These are phyloP conservation scores for Xenops minutus DNA, from an alignment of 2,797 vertebrate genomes.

Conservation along the genomic window DNA sequence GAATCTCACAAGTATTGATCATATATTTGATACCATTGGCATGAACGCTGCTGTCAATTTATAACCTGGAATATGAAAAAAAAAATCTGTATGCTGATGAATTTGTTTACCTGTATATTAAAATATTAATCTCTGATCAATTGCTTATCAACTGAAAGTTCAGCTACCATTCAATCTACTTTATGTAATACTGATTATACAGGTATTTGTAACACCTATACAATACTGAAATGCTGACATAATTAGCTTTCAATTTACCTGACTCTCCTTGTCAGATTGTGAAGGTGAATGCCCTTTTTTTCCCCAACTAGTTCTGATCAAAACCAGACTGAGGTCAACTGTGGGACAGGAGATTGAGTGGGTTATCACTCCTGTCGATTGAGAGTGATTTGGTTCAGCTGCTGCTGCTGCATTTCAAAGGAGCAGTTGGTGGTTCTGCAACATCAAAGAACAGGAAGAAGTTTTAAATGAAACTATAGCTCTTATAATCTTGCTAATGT, in stretches of 20 bases:
- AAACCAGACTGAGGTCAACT: conserved; percentile 53
- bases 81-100: background rate
- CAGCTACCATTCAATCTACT: background rate
- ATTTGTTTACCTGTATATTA: background rate
- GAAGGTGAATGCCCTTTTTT: conserved; percentile 51
- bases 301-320: conserved; percentile 43
- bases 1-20: conserved; percentile 8
- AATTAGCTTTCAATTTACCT: conserved; percentile 43
- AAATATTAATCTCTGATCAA: conserved; percentile 26
- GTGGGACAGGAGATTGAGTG: conserved; percentile 45
- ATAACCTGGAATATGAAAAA: background rate
- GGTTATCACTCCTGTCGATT: conserved; percentile 5
- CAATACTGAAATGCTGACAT: conserved; percentile 7
- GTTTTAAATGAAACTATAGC: background rate
- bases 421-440: background rate
- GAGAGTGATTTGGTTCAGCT: conserved; percentile 55
- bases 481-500: background rate
- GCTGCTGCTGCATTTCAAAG: conserved; percentile 44
- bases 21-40: conserved; percentile 5
- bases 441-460: conserved; percentile 30
- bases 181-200: background rate
- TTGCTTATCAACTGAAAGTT: background rate
- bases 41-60: conserved; percentile 1
- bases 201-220: conserved; percentile 4
- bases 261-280: conserved; percentile 37